Percentiles rank a stretch among this genome's conserved stretches.
Evolutionary conservation across 2,888 invertebrate genomes (phyloP).

Genomic region (Apeira syringaria): DNA sequence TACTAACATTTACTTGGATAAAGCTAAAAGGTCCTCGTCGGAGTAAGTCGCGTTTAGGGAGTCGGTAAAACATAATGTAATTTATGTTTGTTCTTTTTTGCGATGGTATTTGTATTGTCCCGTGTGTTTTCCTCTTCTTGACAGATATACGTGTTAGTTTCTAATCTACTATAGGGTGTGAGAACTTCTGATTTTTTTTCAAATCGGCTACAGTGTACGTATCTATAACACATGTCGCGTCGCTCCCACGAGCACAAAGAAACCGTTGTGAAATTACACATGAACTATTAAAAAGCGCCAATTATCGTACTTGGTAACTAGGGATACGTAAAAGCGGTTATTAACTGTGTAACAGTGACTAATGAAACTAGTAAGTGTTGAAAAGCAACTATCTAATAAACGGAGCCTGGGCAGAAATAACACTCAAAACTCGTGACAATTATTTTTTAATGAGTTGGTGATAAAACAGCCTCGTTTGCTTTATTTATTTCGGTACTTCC

Average conservation of each 20-base stretch:
- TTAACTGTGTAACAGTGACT: conserved; percentile 5
- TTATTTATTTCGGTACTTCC: not conserved
- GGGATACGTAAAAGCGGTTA: conserved; percentile 18
- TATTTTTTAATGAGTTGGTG: too few relatives aligned
- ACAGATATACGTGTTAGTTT: not conserved
- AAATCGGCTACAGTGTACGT: conserved; percentile 18
- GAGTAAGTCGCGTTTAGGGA: not conserved
- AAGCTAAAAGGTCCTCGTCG: conserved; percentile 14
- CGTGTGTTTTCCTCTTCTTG: not conserved
- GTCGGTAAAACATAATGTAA: conserved; percentile 3
- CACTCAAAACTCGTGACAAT: too few relatives aligned
- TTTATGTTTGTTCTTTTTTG: conserved; percentile 8
- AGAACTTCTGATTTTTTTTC: conserved; percentile 5
- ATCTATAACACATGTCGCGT: conserved; percentile 25
- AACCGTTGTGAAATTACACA: conserved; percentile 37
- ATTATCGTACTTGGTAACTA: conserved; percentile 23
- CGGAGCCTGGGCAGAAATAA: too few relatives aligned
- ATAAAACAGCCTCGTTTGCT: not conserved
- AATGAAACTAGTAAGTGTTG: conserved; percentile 1
- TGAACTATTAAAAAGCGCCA: conserved; percentile 31
- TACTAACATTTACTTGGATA: conserved; percentile 4
- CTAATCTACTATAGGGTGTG: conserved; percentile 3
- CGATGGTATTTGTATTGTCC: not conserved
- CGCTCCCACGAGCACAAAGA: conserved; percentile 45
- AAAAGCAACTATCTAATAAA: not conserved